Conservation (phyloP, 1,140 invertebrate genomes). For the Bilobella aurantiaca region DNA sequence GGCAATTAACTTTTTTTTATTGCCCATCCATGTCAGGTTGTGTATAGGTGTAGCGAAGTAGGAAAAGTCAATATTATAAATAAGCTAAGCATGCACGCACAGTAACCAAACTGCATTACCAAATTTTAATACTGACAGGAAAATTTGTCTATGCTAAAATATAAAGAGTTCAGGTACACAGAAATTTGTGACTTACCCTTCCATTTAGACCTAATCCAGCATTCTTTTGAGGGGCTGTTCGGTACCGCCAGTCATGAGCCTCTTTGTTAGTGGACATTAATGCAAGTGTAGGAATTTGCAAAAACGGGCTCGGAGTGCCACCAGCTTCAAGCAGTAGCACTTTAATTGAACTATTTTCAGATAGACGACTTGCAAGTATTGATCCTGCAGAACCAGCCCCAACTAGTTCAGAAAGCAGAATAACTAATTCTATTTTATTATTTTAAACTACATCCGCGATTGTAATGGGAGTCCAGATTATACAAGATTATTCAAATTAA, state of each 20-base stretch:
- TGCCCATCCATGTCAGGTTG: no score
- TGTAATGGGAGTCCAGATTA: no score
- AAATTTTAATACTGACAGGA: no score
- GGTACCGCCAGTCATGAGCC: slow-evolving; percentile 36
- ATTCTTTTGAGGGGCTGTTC: slow-evolving; percentile 22
- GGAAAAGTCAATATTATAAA: no score
- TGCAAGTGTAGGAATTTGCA: slow-evolving; percentile 19
- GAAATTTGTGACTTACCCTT: slow-evolving; percentile 15
- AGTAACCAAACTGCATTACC: no score
- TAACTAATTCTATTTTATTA: no score
- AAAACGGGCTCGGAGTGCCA: slow-evolving; percentile 36
- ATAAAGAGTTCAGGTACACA: neutral
- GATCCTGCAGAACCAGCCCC: slow-evolving; percentile 70
- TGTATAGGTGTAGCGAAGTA: no score
- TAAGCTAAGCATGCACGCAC: no score
- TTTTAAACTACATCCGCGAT: no score
- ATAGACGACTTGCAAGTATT: slow-evolving; percentile 58
- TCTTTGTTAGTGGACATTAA: slow-evolving; percentile 19
- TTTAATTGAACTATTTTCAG: slow-evolving; percentile 48
- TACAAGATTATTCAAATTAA: no score
- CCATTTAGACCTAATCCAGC: slow-evolving; percentile 21
- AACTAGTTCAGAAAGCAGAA: slow-evolving; percentile 44
- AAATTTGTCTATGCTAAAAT: neutral
- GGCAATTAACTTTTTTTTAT: no score
- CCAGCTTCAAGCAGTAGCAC: slow-evolving; percentile 62